Base-by-base conservation (phyloP, 2,797 vertebrate species). In the Lepus townsendii region DNA sequence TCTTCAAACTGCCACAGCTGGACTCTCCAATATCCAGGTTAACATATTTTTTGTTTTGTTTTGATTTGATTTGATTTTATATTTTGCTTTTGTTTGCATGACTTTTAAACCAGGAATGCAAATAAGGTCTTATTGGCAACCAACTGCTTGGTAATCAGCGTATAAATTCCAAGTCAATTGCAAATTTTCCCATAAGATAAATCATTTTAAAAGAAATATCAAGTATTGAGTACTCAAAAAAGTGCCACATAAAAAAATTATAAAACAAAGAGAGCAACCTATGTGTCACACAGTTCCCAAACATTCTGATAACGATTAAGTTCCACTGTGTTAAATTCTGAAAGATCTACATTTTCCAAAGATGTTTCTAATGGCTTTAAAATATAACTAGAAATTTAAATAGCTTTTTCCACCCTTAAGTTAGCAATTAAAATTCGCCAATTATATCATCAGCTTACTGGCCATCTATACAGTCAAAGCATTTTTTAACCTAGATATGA, bases 401-500 rank as follows among this genome's bases (percentile, higher is more conserved):
- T 47, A 83, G 76, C 86, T 47, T 84, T 96, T 88, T 96, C 54
- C 3, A 57, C 54, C 14, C 19, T 97, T 96, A 97, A 97, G 89
- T 97, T 93, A 97, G 89, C 93, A 97, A 95, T 97, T 97, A 97
- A 93, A 97, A 97, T 76, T 95, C 73, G 94, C 82, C 88, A 97
- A 83, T 97, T 97, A 96, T 93, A 94, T 97, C 83, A 97, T 97
- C 93, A 96, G 32, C 68, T 95, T 97, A 96, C 85, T 96, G 12
- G 4, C 79, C 60, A 94, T 35, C 73, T 89, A 62, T 79, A 91
- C n/a, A 79, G 79, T 11, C 52, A 78, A 91, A 97, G 93, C 17
- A 13, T 91, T 96, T 96, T 95, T 88, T 88, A 94, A 65, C 47
- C 50, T 2, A 1, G 2, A 72, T 96, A 72, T 90, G 95, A 93